phyloP scores from a whole-genome alignment of 2,888 invertebrate genomes.

The Campopleginae sp. region DNA sequence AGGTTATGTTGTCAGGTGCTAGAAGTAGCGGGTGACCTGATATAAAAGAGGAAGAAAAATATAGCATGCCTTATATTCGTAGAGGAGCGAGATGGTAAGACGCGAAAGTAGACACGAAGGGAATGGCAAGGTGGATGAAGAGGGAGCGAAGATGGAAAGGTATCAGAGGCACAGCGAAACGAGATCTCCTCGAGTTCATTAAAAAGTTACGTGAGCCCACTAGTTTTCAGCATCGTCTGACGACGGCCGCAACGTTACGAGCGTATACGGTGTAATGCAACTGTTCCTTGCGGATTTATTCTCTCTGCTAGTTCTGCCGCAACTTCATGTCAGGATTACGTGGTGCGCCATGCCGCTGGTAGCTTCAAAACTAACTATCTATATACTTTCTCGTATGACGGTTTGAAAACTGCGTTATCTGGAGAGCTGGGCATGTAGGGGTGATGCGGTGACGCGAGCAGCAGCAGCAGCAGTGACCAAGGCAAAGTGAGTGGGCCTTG shows the following conservation, averaged over 20 bases:
- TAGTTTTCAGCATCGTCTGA: conserved; percentile 35
- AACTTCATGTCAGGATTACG: conserved; percentile 43
- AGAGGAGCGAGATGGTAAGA: neutral
- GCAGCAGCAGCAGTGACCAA: conserved; percentile 52
- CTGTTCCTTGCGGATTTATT: conserved; percentile 1
- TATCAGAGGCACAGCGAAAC: conserved; percentile 71
- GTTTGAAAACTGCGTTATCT: conserved; percentile 77
- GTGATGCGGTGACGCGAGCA: conserved; percentile 48
- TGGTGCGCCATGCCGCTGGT: conserved; percentile 69
- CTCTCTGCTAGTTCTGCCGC: neutral
- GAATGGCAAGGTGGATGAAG: neutral
- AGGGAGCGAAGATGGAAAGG: conserved; percentile 56
- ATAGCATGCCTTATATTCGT: neutral
- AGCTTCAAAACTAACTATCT: conserved; percentile 65
- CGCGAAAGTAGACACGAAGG: conserved; percentile 16
- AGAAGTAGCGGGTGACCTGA: neutral
- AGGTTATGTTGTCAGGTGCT: conserved; percentile 7
- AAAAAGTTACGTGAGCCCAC: conserved; percentile 76
- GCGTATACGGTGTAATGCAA: conserved; percentile 29
- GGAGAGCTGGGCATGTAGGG: conserved; percentile 27
- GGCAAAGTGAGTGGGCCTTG: conserved; percentile 50
- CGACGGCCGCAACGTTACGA: conserved; percentile 36
- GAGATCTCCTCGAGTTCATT: conserved; percentile 79
- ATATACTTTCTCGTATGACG: conserved; percentile 75
- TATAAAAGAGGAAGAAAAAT: neutral